A percentile compares a stretch with the other conserved stretches of the same genome.
Evolutionary conservation across 2,888 invertebrate genomes (phyloP).

Genomic region (Nephrotoma flavescens): DNA sequence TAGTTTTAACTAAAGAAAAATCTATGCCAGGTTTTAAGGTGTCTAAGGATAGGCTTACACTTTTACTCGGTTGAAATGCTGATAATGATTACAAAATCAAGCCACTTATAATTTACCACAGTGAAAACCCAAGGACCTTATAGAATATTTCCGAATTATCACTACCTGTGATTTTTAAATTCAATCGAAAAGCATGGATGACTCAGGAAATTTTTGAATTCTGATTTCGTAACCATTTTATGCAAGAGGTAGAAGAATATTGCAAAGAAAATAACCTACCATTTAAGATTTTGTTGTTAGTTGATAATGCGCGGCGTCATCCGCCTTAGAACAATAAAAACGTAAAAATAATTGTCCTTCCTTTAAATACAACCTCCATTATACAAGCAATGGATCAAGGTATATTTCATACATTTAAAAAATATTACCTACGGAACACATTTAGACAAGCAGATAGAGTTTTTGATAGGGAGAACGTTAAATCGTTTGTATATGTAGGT

Average conservation of each 20-base stretch:
- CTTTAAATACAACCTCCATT: background rate
- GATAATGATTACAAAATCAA: background rate
- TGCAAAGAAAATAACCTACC: too few relatives aligned
- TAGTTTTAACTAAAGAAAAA: too few relatives aligned
- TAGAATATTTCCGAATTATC: background rate
- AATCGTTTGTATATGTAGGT: too few relatives aligned
- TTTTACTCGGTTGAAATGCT: background rate
- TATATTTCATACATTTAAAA: background rate
- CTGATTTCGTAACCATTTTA: too few relatives aligned
- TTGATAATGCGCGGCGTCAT: background rate
- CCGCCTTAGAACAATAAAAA: background rate
- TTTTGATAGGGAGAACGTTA: background rate
- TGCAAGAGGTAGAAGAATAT: too few relatives aligned
- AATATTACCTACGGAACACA: background rate
- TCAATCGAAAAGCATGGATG: background rate
- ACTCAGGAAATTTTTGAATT: too few relatives aligned
- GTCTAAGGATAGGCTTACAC: too few relatives aligned
- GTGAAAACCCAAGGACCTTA: background rate
- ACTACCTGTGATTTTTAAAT: background rate
- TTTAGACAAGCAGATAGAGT: too few relatives aligned
- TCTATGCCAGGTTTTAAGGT: background rate
- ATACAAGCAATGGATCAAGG: background rate
- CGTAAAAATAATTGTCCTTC: background rate
- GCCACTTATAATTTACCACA: background rate
- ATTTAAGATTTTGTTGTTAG: too few relatives aligned